phyloP scores from a whole-genome alignment of 2,113 vertebrate species.

The Corapipo altera region DNA sequence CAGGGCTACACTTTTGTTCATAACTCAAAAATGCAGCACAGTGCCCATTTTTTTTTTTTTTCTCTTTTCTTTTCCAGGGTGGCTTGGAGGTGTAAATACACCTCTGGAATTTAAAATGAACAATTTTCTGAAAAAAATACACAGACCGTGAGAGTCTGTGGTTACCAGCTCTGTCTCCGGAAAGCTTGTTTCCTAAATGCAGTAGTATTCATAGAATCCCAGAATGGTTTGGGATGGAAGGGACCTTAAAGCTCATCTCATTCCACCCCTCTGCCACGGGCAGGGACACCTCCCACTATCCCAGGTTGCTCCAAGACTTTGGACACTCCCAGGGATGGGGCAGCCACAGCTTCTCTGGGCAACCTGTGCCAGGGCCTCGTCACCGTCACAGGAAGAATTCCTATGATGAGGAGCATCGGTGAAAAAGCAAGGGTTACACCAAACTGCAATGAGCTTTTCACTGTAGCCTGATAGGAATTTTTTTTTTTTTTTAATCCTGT shows the following conservation, averaged over 20 bases:
- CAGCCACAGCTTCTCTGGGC: neutral
- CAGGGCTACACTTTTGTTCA: neutral
- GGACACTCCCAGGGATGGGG: neutral
- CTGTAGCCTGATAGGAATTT: rapidly evolving
- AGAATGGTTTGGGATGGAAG: neutral
- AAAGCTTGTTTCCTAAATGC: neutral
- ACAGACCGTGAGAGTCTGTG: rapidly evolving
- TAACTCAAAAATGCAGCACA: rapidly evolving
- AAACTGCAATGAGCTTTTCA: rapidly evolving
- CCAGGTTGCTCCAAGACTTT: neutral
- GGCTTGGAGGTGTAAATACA: neutral
- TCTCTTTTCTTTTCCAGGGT: no score
- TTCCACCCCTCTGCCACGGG: neutral
- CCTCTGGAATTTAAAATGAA: neutral
- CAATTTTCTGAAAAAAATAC: neutral
- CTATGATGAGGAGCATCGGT: no score
- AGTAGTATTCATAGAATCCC: neutral
- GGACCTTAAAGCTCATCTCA: neutral
- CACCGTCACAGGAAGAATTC: neutral
- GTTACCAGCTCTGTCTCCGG: neutral
- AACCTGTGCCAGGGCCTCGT: rapidly evolving
- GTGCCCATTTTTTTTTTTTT: rapidly evolving
- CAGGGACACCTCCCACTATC: neutral
- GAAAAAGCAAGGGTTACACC: neutral
- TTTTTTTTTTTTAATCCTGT: neutral